Base-by-base conservation (phyloP, 2,797 vertebrate genomes). In the Vireo griseus region DNA sequence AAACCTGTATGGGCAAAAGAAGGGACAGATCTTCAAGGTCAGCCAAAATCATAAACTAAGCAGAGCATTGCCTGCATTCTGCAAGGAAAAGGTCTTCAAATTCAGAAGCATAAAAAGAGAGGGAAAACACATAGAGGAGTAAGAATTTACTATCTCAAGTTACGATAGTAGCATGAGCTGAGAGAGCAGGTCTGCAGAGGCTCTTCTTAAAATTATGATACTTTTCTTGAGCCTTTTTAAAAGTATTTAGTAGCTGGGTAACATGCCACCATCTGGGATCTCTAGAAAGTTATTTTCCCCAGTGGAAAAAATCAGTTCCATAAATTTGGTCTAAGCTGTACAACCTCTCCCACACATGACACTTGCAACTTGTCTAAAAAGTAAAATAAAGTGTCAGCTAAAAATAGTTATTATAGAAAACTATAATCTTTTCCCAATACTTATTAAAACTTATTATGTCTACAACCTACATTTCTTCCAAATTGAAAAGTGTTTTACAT, bases 331-430 rank as follows among this genome's bases (percentile, higher is more conserved):
- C 48, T 77, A 75, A 87, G 22, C 37, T 62, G 62, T 51, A 84
- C 85, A 81, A 58, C 58, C 81, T 65, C 89, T 91, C 65, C 68
- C 67, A 76, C 29, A 33, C 9, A 2, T 47, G 73, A 86, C 72
- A 73, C 29, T 78, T 71, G 59, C 31, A 73, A 65, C 33, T 88
- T 65, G 33, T 50, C 72, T 91, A 68, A 90, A 92, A 91, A 47
- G 59, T 93, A 63, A 86, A 79, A 92, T 58, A 87, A 83, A 86
- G 77, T 33, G 24, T 48, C 57, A 67, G 54, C 44, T 83, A 90
- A 92, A 95, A 96, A 78, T 51, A 96, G 55, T 44, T 80, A 44
- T 52, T 67, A 37, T 8, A 67, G 67, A 76, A 94, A 93, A 57
- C 9, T 19, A 18, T 61, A 29, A 69, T 76, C 9, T 59, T 90